Base-by-base conservation (phyloP, 1,140 invertebrate genomes). In the Heliothis virescens region DNA sequence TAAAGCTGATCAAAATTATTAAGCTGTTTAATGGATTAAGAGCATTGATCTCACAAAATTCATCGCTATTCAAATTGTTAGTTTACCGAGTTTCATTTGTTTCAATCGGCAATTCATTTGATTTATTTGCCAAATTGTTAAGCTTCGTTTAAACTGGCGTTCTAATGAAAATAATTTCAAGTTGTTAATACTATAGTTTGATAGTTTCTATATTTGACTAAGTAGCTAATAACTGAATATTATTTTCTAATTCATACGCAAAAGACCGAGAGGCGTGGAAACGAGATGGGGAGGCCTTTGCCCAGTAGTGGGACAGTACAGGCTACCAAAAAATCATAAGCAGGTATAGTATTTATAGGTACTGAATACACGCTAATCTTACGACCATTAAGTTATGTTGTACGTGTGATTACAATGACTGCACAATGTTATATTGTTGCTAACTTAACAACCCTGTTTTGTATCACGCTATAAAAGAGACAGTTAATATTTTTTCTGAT, bases 41-140 rank as follows among this genome's bases (percentile, higher is more conserved):
- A 59, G 18, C 57, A 59, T 59, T 59, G 57, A 59, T 59, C 18
- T 59, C 57, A 12, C 4, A 59, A 59, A 59, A 59, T 59, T 26
- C 9, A 26, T 59, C 9, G 18, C 26, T 59, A 59, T 59, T 59
- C 26, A 11, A 18, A 18, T 18, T 57, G 55, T 57, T 12, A 59
- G 57, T 10, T 59, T 3, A 59, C n/a, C 11, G 0, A 29, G 57
- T 26, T 26, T 16, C 10, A 26, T 26, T 26, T 26, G 11, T 26
- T 59, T 59, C 57, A 26, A 59, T 59, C 2, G 57, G 18, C 57
- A 26, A 59, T 59, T 59, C 21, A 4, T 26, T 59, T 59, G 26
- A 59, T 59, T 59, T 59, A 59, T 59, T 59, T 59, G 21, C 57
- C 21, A 21, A 59, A 59, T 59, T 26, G 11, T 11, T 59, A 26